Evolutionary conservation across 2,797 vertebrate species (phyloP).

Genomic region (Somateria mollissima): DNA sequence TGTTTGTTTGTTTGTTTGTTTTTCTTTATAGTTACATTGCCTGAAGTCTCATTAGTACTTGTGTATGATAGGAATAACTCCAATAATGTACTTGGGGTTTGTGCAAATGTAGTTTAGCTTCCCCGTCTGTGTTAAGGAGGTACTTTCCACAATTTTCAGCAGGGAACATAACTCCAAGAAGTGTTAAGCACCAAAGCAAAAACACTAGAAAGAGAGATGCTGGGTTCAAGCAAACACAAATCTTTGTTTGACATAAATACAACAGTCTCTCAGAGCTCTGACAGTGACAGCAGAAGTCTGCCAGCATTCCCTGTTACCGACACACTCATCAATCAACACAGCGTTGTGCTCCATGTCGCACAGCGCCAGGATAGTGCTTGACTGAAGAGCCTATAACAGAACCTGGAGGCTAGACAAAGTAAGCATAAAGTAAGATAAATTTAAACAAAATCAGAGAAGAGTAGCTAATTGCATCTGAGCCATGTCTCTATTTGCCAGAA

Average conservation of each 20-base stretch:
- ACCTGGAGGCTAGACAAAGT: constrained; percentile 34
- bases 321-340: not conserved
- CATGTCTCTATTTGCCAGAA: not conserved
- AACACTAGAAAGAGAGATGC: not conserved
- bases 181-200: not conserved
- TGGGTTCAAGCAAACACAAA: not conserved
- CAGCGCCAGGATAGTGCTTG: not conserved
- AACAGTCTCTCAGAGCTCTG: not conserved
- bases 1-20: not conserved
- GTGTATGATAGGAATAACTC: not conserved
- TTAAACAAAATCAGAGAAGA: constrained; percentile 5
- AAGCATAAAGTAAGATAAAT: not conserved
- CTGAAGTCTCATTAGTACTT: not conserved
- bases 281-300: not conserved
- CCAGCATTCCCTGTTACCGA: not conserved
- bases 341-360: not conserved
- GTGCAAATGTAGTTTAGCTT: not conserved
- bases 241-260: not conserved
- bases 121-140: not conserved
- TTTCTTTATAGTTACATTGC: not conserved
- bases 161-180: not conserved
- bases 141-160: not conserved
- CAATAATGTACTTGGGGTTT: not conserved
- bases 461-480: constrained; percentile 5
- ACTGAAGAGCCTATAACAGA: constrained; percentile 9